Base-by-base conservation (phyloP, 1,140 invertebrate genomes). In the Drosophila bifasciata region DNA sequence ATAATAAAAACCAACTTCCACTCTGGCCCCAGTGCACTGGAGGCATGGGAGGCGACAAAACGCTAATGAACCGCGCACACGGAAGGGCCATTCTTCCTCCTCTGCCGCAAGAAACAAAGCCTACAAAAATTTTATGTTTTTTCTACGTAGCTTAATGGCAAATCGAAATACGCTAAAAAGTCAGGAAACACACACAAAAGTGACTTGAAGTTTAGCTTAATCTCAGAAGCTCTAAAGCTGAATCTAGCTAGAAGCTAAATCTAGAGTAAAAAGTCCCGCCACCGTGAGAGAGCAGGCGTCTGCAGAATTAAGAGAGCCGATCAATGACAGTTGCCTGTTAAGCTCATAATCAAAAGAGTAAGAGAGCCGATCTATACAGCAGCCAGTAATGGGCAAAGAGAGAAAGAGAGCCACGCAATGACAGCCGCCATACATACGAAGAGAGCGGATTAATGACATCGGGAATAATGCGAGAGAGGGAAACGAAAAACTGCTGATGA, bases 31-130 rank as follows among this genome's bases (percentile, higher is more conserved):
- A 7, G 23, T 25, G 23, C 32, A 36, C n/a, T 36, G 32, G 53
- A 58, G 7, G 44, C 58, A 59, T 48, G 58, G 58, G 40, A 61
- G 83, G 83, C 79, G 83, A 83, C 70, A 86, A 88, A 88, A 63
- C 83, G 75, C 75, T 83, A 88, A 88, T 88, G 83, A 88, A 83
- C 67, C 48, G 49, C 40, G 63, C 63, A 76, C 83, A 88, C 78
- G 83, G 58, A 88, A 79, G 63, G 5, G 19, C 19, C 19, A 19
- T 19, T 44, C n/a, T 32, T 9, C 21, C 43, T 45, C 57, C 57
- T 50, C 43, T 56, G 52, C 53, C 36, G 48, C 40, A 25, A 48
- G 19, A 43, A 56, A 56, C 76, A 76, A 58, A 67, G 41, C 60
- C 64, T 51, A 73, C n/a, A 64, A 63, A 70, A 62, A 49, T 78